phyloP scores from a whole-genome alignment of 2,113 vertebrate species.

The Sarotherodon lohbergeri region DNA sequence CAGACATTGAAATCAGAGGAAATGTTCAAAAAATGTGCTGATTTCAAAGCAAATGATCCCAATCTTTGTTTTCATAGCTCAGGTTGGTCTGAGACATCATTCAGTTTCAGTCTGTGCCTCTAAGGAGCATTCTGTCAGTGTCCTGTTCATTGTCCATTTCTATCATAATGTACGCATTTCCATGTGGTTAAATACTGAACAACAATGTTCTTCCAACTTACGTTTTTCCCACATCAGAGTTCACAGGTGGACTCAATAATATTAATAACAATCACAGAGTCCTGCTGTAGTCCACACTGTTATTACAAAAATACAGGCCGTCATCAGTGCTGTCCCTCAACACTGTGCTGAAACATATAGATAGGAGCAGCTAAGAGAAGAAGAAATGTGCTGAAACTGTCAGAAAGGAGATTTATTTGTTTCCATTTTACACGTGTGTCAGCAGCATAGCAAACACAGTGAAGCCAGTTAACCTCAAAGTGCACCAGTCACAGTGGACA shows the following conservation, averaged over 20 bases:
- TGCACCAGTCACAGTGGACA: not conserved
- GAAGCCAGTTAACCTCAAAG: not conserved
- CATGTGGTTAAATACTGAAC: not conserved
- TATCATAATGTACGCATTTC: accelerated
- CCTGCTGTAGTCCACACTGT: not conserved
- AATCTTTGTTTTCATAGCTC: not conserved
- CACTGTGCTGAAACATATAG: not conserved
- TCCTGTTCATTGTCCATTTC: not conserved
- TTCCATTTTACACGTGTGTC: not conserved
- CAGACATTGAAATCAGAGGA: accelerated
- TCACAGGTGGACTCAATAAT: not conserved
- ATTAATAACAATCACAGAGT: not conserved
- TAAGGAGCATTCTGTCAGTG: not conserved
- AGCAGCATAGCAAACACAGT: not conserved
- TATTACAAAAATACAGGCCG: not conserved
- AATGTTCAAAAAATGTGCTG: not conserved
- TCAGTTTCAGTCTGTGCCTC: not conserved
- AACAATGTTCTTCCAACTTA: not conserved
- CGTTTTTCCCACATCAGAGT: accelerated
- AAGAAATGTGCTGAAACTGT: not conserved
- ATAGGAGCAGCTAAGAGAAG: not conserved
- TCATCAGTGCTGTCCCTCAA: too few species aligned
- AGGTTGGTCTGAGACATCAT: not conserved
- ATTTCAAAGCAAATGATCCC: not conserved
- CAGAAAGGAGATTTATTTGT: not conserved